Conservation (phyloP, 1,140 invertebrate species). For the Lethocerus indicus region DNA sequence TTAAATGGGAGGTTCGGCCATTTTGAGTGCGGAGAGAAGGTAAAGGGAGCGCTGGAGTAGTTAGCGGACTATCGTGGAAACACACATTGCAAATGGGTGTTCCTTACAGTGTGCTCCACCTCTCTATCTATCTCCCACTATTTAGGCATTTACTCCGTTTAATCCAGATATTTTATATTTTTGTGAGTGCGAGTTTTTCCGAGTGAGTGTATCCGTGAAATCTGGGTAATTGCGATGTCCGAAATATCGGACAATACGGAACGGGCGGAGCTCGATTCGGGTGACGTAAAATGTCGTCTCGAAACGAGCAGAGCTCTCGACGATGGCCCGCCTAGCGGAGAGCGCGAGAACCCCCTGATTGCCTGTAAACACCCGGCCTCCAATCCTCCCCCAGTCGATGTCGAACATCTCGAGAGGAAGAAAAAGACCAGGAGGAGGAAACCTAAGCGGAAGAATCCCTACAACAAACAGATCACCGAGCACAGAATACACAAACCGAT, state of each 20-base stretch:
- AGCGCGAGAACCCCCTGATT: constrained; percentile 3
- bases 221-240: constrained; percentile 2
- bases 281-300: constrained; percentile 12
- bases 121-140: no score
- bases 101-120: no score
- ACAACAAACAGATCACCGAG: constrained; percentile 22
- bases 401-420: constrained; percentile 18
- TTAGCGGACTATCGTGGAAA: no score
- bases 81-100: no score
- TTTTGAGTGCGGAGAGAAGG: no score
- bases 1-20: no score
- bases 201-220: no score
- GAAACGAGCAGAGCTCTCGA: constrained; percentile 1
- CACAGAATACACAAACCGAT: constrained; percentile 23
- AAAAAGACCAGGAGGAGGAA: constrained; percentile 27
- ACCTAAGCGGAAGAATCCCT: constrained; percentile 24
- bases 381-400: constrained; percentile 4
- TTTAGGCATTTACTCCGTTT: no score
- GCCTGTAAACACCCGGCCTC: background rate
- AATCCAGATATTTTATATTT: no score
- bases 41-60: no score
- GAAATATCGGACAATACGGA: background rate
- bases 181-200: no score
- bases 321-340: constrained; percentile 10
- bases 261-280: constrained; percentile 17